Base-by-base conservation (phyloP, 2,888 invertebrate genomes). In the Helicoverpa assulta region DNA sequence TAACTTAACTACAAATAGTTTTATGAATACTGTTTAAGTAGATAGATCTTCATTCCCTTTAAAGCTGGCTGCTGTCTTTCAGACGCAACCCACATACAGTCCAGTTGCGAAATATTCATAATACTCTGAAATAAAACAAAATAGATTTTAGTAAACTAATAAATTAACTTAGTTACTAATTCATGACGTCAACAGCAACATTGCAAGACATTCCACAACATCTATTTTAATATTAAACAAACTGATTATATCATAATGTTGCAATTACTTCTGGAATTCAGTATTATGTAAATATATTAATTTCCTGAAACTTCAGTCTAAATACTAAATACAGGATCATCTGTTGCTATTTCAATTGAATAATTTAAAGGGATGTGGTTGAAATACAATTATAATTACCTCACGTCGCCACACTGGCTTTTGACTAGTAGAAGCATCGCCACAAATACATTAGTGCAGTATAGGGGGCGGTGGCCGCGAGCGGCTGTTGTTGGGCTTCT, bases 11-110 rank as follows among this genome's bases (percentile, higher is more conserved):
- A 90, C 88, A 94, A 91, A 92, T 94, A 94, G 92, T 91, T 90
- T 89, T 90, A 92, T 90, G 93, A 95, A 95, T 95, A 95, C 95
- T 95, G 95, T 94, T 94, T 90, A 89, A 90, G 90, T 93, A 92
- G 91, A 93, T 93, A 95, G 94, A 94, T 95, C 95, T 93, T 93
- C 90, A 86, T 94, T 94, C 94, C 93, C 86, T 78, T 90, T 87
- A 89, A 90, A 90, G 89, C 89, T 87, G 90, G 86, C 86, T 89
- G 89, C 40, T 89, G 87, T 87, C 90, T 90, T 89, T 83, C 75
- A 90, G 89, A 89, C 89, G 90, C 90, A 88, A 82, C 88, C 85
- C 84, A 83, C 83, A 84, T 85, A 81, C 88, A 80, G 83, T 88
- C 85, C 89, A 87, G 86, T 86, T 86, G 86, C 86, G 88, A 89